A percentile compares a stretch with the other conserved stretches of the same genome.
Conservation (phyloP, 2,797 vertebrate genomes). For the Sebastes wilsoni region DNA sequence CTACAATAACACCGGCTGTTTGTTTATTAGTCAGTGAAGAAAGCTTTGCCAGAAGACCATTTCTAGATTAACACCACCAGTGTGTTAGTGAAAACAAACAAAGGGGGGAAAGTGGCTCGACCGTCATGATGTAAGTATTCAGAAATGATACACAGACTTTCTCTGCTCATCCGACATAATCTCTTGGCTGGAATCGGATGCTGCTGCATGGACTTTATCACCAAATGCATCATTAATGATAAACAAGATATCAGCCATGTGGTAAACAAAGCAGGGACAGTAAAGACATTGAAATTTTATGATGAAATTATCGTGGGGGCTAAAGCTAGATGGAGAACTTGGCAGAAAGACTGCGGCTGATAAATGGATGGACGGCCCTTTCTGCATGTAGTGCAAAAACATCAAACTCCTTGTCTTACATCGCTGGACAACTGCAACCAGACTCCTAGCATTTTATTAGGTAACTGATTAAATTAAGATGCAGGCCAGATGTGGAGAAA, state of each 20-base stretch:
- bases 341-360: slow-evolving; percentile 30
- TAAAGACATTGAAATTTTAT: slow-evolving; percentile 29
- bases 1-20: slow-evolving; percentile 52
- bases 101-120: slow-evolving; percentile 28
- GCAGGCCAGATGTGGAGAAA: slow-evolving; percentile 67
- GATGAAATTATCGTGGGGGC: slow-evolving; percentile 31
- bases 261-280: slow-evolving; percentile 46
- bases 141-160: slow-evolving; percentile 66
- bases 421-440: slow-evolving; percentile 41
- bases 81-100: slow-evolving; percentile 75
- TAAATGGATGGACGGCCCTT: slow-evolving; percentile 20
- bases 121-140: slow-evolving; percentile 59
- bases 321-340: slow-evolving; percentile 52
- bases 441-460: slow-evolving; percentile 41
- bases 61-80: slow-evolving; percentile 65
- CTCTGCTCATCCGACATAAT: slow-evolving; percentile 60
- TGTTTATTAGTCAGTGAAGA: slow-evolving; percentile 39
- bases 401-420: slow-evolving; percentile 19
- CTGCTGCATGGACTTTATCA: slow-evolving; percentile 51
- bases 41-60: slow-evolving; percentile 43
- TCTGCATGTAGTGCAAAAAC: slow-evolving; percentile 28
- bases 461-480: slow-evolving; percentile 54
- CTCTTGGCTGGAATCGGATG: slow-evolving; percentile 42
- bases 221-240: slow-evolving; percentile 52
- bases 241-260: slow-evolving; percentile 52